Evolutionary conservation across 2,113 vertebrate species (phyloP).

Genomic region (Marcusenius ussheri): DNA sequence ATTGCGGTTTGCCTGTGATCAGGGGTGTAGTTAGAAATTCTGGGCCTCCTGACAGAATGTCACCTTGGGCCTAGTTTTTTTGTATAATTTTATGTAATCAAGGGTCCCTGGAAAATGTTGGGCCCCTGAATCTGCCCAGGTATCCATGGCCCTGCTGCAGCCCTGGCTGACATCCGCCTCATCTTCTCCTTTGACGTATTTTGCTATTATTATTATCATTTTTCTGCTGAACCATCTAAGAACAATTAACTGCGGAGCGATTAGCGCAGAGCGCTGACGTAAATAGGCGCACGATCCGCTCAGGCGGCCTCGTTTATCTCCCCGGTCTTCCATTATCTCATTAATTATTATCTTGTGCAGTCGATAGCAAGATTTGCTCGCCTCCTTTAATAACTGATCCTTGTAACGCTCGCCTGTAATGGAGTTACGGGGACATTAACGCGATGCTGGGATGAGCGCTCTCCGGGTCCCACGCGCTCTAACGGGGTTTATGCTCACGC

Average conservation of each 20-base stretch:
- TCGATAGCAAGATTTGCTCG: background rate
- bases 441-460: background rate
- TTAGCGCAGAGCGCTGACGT: background rate
- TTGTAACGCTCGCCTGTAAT: background rate
- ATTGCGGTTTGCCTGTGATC: background rate
- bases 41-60: background rate
- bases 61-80: background rate
- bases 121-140: background rate
- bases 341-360: conserved; percentile 11
- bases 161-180: background rate
- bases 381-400: conserved; percentile 5
- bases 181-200: background rate
- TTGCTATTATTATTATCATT: background rate
- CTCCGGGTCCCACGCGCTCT: too few relatives aligned
- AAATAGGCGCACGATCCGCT: background rate
- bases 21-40: background rate
- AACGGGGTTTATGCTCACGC: background rate
- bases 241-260: background rate
- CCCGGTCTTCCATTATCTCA: conserved; percentile 1
- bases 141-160: background rate
- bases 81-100: background rate
- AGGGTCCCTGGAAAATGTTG: background rate
- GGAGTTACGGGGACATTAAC: conserved; percentile 1
- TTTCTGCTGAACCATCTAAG: background rate
- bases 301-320: background rate